Evolutionary conservation across 1,140 invertebrate genomes (phyloP), one percentile per base, ranked within the genome.

Genomic region (Lucilia cuprina): DNA sequence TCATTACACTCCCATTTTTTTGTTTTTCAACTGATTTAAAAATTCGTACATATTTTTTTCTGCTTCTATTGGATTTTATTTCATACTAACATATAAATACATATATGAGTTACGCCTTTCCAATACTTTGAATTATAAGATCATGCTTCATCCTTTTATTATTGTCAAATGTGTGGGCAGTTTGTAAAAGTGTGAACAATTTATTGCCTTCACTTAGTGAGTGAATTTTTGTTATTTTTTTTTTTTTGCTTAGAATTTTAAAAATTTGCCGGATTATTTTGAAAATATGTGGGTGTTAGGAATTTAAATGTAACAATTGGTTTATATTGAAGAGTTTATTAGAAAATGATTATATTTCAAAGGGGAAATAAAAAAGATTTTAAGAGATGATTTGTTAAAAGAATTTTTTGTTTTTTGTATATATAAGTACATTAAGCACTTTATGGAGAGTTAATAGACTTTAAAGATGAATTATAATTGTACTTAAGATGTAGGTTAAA

Each of bases 61-160:
- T 41, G 5, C 41, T 41, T 41, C 41, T 41, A 30, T 30, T 30
- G 25, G 41, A 5, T 41, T 41, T 41, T 10, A 41, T 7, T 41
- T 60, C 50, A n/a, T 60, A 8, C 41, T 60, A 30, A 30, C 25
- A 30, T 30, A 30, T 30, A 30, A 30, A 30, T 30, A 30, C 25
- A 30, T 30, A 30, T 60, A 17, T 70, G 17, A 70, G 60, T 70
- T 70, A 70, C 60, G 60, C 60, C 60, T 70, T 70, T 70, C 19
- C 19, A 70, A 70, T 70, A 70, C 60, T 70, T 70, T 70, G 60
- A 19, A 19, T 70, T 70, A 70, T 70, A 70, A 21, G 60, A 70
- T 70, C 60, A 70, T 70, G 19, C 17, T n/a, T 60, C 50, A 17
- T 70, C 60, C 17, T 70, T 30, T 70, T 70, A 19, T 21, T 17